Evolutionary conservation across 2,113 vertebrate species (phyloP).

Genomic region (Deroptyus accipitrinus): DNA sequence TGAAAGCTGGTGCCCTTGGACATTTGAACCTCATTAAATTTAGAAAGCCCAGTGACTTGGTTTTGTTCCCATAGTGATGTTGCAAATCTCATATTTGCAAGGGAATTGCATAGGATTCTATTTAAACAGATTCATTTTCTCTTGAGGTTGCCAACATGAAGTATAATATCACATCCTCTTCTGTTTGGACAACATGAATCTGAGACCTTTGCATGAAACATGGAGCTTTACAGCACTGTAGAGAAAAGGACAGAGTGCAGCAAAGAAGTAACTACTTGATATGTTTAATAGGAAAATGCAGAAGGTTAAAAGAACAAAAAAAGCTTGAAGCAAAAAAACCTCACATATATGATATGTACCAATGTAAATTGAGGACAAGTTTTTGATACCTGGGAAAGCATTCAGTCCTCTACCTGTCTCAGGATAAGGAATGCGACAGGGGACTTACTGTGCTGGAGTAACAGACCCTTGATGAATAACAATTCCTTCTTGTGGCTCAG

Average conservation of each 20-base stretch:
- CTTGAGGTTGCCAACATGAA: neutral
- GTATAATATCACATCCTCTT: neutral
- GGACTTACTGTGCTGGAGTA: neutral
- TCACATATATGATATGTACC: neutral
- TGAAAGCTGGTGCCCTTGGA: slow-evolving; percentile 66
- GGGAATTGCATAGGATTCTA: slow-evolving; percentile 35
- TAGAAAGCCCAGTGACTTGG: slow-evolving; percentile 48
- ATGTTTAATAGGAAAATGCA: neutral
- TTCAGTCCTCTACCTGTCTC: neutral
- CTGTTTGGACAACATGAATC: neutral
- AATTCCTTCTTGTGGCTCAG: neutral
- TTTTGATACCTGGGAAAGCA: neutral
- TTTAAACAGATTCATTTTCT: slow-evolving; percentile 22
- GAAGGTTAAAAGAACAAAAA: neutral
- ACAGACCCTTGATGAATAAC: neutral
- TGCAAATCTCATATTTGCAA: slow-evolving; percentile 61
- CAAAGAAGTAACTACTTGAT: neutral
- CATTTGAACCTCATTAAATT: slow-evolving; percentile 69
- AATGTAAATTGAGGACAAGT: neutral
- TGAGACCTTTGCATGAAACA: neutral
- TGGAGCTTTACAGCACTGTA: neutral
- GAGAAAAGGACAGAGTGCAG: neutral
- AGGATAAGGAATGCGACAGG: neutral
- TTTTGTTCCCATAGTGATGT: slow-evolving; percentile 50
- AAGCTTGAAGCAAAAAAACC: neutral